These are phyloP conservation scores for Glossophaga mutica DNA, from an alignment of 2,797 vertebrate species.

Conservation along the genomic window DNA sequence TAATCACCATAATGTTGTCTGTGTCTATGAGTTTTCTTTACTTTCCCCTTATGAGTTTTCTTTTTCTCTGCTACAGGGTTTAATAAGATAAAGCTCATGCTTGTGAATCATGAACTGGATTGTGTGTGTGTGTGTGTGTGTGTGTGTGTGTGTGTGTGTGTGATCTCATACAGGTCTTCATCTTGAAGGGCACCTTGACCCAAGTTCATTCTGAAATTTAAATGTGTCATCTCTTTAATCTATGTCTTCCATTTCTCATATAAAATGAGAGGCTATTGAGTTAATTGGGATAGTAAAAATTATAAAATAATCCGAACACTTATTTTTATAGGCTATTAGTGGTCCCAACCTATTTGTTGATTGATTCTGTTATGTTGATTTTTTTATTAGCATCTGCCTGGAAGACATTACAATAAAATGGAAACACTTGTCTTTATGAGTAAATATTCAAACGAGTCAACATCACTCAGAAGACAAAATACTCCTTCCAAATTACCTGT, in stretches of 20 bases:
- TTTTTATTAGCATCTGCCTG: neutral
- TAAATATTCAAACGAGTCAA: conserved; percentile 15
- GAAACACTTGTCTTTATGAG: neutral
- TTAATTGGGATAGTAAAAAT: conserved; percentile 12
- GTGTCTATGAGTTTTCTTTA: neutral
- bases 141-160: neutral
- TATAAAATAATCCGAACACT: conserved; percentile 33
- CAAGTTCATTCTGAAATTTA: neutral
- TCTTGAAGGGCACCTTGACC: neutral
- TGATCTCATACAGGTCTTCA: neutral
- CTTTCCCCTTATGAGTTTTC: neutral
- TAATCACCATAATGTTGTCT: neutral
- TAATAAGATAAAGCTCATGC: neutral
- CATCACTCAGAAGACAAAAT: conserved; percentile 13
- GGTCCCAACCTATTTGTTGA: neutral
- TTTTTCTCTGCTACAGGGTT: neutral
- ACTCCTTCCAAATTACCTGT: conserved; percentile 31
- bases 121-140: neutral
- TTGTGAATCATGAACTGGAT: neutral
- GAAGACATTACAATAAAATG: conserved; percentile 20
- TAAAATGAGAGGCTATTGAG: neutral
- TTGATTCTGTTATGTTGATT: conserved; percentile 8
- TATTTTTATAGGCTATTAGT: conserved; percentile 34
- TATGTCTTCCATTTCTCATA: neutral
- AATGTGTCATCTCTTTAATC: neutral